Conservation (phyloP, 2,888 invertebrate genomes). For the Rhagonycha fulva region DNA sequence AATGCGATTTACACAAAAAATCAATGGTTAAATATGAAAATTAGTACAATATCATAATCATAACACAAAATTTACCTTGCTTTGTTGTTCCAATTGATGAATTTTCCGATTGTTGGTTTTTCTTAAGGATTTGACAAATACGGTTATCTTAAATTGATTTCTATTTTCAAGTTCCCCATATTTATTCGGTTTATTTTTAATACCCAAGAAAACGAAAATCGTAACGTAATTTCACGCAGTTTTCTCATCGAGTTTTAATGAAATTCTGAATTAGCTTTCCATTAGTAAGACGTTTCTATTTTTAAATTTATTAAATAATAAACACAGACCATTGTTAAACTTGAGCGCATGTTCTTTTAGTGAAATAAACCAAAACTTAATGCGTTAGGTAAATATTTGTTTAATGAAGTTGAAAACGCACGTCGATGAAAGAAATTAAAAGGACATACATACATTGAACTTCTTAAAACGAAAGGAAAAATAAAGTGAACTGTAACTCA, state of each 20-base stretch:
- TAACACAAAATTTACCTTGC: background rate
- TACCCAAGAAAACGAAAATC: background rate
- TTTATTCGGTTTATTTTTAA: background rate
- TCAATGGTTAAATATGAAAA: background rate
- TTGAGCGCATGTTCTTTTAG: background rate
- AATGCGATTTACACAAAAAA: background rate
- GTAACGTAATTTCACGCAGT: background rate
- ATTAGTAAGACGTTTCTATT: slow-evolving; percentile 13
- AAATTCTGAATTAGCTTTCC: background rate
- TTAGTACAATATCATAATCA: background rate
- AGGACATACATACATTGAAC: background rate
- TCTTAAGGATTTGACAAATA: background rate
- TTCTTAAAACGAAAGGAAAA: background rate
- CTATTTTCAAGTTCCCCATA: background rate
- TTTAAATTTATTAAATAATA: slow-evolving; percentile 20
- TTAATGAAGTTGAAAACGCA: background rate
- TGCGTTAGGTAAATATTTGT: background rate
- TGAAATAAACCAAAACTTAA: background rate
- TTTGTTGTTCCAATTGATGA: background rate
- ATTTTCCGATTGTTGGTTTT: background rate
- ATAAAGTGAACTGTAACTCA: background rate
- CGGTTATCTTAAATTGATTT: background rate
- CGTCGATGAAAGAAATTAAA: background rate
- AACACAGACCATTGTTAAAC: slow-evolving; percentile 23
- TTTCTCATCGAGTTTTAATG: background rate